These are phyloP conservation scores for Hipposideros armiger DNA, from an alignment of 2,113 vertebrate genomes.

Conservation along the genomic window DNA sequence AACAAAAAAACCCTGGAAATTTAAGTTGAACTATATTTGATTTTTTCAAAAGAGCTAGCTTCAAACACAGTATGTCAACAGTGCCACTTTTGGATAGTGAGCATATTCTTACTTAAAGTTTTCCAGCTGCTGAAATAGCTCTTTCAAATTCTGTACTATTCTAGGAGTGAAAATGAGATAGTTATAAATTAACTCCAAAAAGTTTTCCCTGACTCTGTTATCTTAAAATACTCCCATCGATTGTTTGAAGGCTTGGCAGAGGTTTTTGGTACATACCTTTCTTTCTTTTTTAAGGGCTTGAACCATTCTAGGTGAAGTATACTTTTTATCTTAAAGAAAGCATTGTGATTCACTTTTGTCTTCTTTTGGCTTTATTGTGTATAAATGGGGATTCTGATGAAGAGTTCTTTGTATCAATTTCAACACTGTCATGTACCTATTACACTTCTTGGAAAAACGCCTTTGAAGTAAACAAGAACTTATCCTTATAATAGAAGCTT, in stretches of 20 bases:
- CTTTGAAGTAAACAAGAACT: background rate
- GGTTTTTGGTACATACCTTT: background rate
- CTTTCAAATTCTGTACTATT: background rate
- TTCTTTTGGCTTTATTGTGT: background rate
- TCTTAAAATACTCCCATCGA: background rate
- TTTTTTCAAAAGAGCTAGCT: background rate
- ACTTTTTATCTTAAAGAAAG: conserved; percentile 1
- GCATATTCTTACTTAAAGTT: background rate
- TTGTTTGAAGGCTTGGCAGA: background rate
- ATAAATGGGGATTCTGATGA: background rate
- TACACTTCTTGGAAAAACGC: background rate
- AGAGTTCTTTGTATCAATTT: conserved; percentile 12
- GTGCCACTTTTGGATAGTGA: fast-evolving
- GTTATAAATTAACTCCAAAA: background rate
- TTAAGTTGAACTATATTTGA: background rate
- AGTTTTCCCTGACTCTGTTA: background rate
- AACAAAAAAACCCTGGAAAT: background rate
- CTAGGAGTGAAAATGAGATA: background rate
- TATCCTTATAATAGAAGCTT: background rate
- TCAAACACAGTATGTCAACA: background rate
- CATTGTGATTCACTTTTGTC: background rate
- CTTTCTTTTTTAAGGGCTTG: background rate
- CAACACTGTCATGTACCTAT: background rate
- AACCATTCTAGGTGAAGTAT: background rate
- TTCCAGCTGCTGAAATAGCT: background rate